Base-by-base conservation (phyloP, 92 coral and sea anemone genomes). In the Anthopleura xanthogrammica region DNA sequence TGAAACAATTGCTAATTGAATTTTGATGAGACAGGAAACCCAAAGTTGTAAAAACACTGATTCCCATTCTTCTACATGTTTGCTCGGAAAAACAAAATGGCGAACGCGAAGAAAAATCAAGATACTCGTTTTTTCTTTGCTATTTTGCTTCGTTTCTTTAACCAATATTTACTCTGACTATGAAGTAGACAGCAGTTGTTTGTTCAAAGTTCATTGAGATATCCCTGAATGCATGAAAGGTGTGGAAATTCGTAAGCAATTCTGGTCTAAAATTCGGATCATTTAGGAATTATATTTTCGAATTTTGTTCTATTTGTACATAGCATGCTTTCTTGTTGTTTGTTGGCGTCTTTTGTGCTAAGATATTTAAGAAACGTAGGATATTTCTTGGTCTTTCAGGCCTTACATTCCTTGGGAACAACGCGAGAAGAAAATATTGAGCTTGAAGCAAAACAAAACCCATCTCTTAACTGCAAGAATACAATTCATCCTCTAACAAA, bases 311-410 rank as follows among this genome's bases (percentile, higher is more conserved):
- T 46, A 46, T 0, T 46, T 46, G 5, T 46, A 29, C 0, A 9
- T 46, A 46, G 36, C 72, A 64, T 64, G 40, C 72, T 22, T 64
- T 29, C 23, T 22, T 4, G 17, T 12, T 58, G 64, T 58, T 14
- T 19, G 64, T 58, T 58, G 19, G n/a, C n/a, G 64, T 57, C 62
- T 5, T 58, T 58, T 58, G 64, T 58, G 13, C 64, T 58, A 14
- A 58, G 64, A 58, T 58, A 3, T 58, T 58, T 58, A 58, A 58
- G 64, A 58, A 58, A 58, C 22, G 72, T 64, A 64, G 72, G 72
- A 22, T 64, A 10, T 64, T 64, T 64, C 72, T 64, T 64, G 72
- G 24, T 64, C 50, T 64, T 64, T n/a, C 72, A 64, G 72, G 72
- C 72, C 29, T 64, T 22, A 64, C 72, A 64, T 19, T 19, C 72